Evolutionary conservation across 2,113 vertebrate genomes (phyloP), one percentile per base, ranked within the genome.

Genomic region (Periophthalmodon schlosseri): DNA sequence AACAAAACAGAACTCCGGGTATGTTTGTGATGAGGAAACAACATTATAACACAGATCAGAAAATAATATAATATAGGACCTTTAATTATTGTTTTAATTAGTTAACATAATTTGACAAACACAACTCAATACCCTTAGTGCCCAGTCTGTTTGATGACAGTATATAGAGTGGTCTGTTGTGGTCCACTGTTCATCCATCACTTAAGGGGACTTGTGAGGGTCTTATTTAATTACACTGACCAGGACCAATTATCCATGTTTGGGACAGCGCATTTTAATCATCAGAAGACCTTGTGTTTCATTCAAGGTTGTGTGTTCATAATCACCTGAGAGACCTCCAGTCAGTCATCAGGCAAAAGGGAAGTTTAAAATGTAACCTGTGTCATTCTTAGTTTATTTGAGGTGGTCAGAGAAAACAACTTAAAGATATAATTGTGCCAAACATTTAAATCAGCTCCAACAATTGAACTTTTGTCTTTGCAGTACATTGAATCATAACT

Each of bases 251-350:
- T 65, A 44, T 12, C n/a, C 18, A 4, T 21, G 34, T 39, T 39
- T 44, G 16, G 28, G 28, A n/a, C 23, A 21, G 34, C 20, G 11
- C 34, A n/a, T 39, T 39, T 65, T 36, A 64, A 65, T 44, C 6
- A 44, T 65, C 18, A 65, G 18, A 65, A 65, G 34, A 12, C 34
- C 63, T 39, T 39, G 63, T n/a, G 15, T 64, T 65, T 65, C n/a
- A 44, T 65, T n/a, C 63, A 65, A 65, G 63, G 63, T 44, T 65
- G 34, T 5, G 36, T 44, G 3, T 65, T 65, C 57, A 60, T 8
- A 39, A 21, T 63, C 2, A 63, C 23, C 57, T 15, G 21, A 14
- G 23, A 23, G 57, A 60, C 57, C 57, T 60, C 13, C 57, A 28
- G 23, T 60, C 9, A 44, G 39, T 11, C 9, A 44, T 10, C 39